A percentile compares a stretch with the other conserved stretches of the same genome.
Evolutionary conservation across 2,113 vertebrate species (phyloP).

Genomic region (Elgaria multicarinata): DNA sequence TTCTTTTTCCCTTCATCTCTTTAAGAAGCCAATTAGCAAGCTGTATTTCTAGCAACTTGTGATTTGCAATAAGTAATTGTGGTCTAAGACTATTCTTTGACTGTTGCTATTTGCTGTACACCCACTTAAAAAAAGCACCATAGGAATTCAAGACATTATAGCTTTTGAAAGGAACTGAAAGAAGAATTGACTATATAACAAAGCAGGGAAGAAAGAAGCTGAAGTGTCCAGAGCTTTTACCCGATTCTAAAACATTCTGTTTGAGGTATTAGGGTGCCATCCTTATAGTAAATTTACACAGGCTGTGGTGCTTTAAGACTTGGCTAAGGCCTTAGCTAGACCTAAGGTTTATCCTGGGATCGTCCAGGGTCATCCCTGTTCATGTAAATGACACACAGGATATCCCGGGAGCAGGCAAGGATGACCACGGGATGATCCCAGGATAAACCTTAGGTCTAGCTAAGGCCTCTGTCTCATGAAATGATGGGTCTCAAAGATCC

Average conservation of each 20-base stretch:
- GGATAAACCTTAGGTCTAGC: too few species aligned
- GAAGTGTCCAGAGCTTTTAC: not conserved
- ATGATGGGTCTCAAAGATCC: not conserved
- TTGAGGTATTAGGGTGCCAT: not conserved
- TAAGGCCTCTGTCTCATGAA: too few species aligned
- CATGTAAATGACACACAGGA: too few species aligned
- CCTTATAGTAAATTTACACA: not conserved
- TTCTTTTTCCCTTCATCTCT: conserved; percentile 56
- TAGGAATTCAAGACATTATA: not conserved
- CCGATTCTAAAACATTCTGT: not conserved
- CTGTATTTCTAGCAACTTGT: conserved; percentile 59
- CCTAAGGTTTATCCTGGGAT: too few species aligned
- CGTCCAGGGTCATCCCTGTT: too few species aligned
- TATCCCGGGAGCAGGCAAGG: too few species aligned
- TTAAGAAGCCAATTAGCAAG: conserved; percentile 69
- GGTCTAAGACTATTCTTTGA: conserved; percentile 51
- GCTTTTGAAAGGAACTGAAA: not conserved
- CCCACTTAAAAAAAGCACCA: conserved; percentile 23
- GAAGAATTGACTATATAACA: not conserved
- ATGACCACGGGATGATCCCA: too few species aligned
- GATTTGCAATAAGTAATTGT: conserved; percentile 61
- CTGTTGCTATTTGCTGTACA: conserved; percentile 54
- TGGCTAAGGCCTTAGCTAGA: too few species aligned
- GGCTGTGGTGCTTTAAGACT: not conserved
- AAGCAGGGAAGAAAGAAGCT: not conserved